Conservation (phyloP, 2,113 vertebrate genomes). For the Myiozetetes cayanensis region DNA sequence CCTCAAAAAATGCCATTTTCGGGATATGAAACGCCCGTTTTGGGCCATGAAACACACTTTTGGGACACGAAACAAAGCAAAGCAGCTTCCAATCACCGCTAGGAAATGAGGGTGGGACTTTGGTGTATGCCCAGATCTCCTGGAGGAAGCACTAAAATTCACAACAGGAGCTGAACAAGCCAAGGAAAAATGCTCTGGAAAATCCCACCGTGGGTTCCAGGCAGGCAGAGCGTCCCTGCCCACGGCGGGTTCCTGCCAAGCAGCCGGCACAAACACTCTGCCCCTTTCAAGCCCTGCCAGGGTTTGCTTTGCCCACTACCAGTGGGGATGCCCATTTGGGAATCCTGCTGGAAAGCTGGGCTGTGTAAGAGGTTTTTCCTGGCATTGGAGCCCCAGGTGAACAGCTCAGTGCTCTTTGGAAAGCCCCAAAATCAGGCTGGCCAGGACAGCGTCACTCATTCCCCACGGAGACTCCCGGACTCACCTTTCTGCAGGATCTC, state of each 20-base stretch:
- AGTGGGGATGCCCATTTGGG: background rate
- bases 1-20: background rate
- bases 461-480: background rate
- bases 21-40: background rate
- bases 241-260: background rate
- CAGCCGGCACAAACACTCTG: background rate
- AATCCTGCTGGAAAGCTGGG: background rate
- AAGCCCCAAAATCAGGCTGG: background rate
- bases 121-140: background rate
- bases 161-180: background rate
- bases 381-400: background rate
- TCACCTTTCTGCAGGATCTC: slow-evolving; percentile 99
- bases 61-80: background rate
- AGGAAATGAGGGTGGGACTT: background rate
- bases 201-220: slow-evolving; percentile 15
- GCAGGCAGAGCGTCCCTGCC: background rate
- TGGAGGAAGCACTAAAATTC: slow-evolving; percentile 30
- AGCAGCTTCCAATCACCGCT: background rate
- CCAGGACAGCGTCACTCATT: rapidly evolving
- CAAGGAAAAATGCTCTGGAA: slow-evolving; percentile 31
- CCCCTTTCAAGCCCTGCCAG: background rate
- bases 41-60: background rate
- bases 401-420: background rate
- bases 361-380: background rate
- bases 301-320: background rate